These are phyloP conservation scores for Hapalemur alaotrensis DNA, from an alignment of 2,797 vertebrate species.

Conservation along the genomic window DNA sequence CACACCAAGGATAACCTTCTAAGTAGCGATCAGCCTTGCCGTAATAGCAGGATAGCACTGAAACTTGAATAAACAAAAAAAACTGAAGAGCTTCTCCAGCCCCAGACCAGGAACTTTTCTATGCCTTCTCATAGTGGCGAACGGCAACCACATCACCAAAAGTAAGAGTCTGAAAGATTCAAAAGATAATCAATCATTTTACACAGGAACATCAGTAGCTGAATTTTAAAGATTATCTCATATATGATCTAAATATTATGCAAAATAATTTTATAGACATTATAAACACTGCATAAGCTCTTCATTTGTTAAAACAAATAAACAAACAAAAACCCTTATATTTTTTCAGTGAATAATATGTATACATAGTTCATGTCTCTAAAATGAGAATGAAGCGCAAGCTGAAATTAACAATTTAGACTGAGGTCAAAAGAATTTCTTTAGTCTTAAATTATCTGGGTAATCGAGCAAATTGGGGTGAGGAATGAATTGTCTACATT, in stretches of 20 bases:
- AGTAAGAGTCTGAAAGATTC: slow-evolving; percentile 90
- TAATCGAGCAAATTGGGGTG: background rate
- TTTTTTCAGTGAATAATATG: background rate
- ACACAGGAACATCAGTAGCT: background rate
- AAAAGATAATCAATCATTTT: slow-evolving; percentile 48
- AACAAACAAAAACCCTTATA: background rate
- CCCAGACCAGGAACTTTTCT: slow-evolving; percentile 68
- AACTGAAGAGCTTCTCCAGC: background rate
- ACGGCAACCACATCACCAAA: slow-evolving; percentile 92
- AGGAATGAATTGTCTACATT: background rate
- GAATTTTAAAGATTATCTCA: background rate
- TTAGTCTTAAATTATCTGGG: background rate
- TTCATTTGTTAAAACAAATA: background rate
- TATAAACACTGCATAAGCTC: background rate
- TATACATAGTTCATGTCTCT: background rate
- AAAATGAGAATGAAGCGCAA: slow-evolving; percentile 1
- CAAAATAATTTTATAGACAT: background rate
- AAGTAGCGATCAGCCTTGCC: background rate
- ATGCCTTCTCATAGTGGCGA: slow-evolving; percentile 95
- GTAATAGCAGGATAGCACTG: slow-evolving; percentile 32
- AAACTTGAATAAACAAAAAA: slow-evolving; percentile 80
- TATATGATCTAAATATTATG: background rate
- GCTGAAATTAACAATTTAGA: background rate
- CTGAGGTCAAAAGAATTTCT: background rate
- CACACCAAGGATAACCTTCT: slow-evolving; percentile 58